Conservation (phyloP, 2,113 vertebrate species). For the Percina caprodes region DNA sequence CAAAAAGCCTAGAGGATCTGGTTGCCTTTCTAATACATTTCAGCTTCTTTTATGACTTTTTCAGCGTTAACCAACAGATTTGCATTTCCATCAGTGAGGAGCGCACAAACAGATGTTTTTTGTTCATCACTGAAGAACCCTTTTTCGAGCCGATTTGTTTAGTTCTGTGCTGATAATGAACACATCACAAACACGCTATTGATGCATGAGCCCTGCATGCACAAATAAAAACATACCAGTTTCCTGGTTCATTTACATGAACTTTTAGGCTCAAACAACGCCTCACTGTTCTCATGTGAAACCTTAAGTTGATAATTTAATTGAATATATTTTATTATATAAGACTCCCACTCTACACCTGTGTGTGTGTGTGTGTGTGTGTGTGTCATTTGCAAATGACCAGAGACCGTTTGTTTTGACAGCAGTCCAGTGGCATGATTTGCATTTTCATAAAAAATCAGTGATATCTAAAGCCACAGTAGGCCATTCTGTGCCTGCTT, state of each 20-base stretch:
- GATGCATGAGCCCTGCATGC: constrained; percentile 4
- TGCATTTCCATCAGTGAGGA: constrained; percentile 46
- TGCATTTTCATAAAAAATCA: constrained; percentile 65
- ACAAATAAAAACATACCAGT: constrained; percentile 39
- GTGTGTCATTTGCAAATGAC: constrained; percentile 54
- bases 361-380: neutral
- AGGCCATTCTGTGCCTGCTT: constrained; percentile 40
- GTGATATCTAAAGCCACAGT: constrained; percentile 56
- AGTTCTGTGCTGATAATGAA: constrained; percentile 37
- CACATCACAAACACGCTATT: constrained; percentile 65
- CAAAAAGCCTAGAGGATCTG: neutral
- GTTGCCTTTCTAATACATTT: neutral
- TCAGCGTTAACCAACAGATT: constrained; percentile 34
- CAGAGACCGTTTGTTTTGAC: constrained; percentile 43
- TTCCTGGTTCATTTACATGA: constrained; percentile 80
- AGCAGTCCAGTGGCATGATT: constrained; percentile 28
- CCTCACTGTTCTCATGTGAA: constrained; percentile 37
- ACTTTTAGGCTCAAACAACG: constrained; percentile 32
- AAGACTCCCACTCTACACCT: neutral
- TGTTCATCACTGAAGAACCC: constrained; percentile 16
- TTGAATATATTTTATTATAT: too few relatives aligned
- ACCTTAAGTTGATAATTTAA: constrained; percentile 6
- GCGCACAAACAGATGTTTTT: constrained; percentile 12
- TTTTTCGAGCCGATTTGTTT: constrained; percentile 69
- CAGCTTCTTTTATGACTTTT: constrained; percentile 22